Evolutionary conservation across 2,113 vertebrate genomes (phyloP).

Genomic region (Otis tarda): DNA sequence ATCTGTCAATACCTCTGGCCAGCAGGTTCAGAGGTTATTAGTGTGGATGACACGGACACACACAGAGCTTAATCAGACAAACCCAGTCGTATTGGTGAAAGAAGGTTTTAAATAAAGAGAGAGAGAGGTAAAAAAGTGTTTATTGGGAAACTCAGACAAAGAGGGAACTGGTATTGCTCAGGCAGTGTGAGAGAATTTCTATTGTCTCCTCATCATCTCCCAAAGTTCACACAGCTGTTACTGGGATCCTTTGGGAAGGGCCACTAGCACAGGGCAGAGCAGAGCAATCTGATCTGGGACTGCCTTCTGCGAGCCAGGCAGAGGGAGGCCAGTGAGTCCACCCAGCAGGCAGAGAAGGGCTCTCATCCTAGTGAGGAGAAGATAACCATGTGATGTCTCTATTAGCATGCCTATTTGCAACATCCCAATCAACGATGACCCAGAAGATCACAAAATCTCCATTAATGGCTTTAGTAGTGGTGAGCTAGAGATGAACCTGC

Average conservation of each 20-base stretch:
- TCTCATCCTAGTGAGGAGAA: not conserved
- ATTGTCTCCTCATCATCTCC: not conserved
- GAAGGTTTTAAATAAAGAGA: not conserved
- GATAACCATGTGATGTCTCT: not conserved
- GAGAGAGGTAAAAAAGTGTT: not conserved
- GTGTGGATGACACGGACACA: not conserved
- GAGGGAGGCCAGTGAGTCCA: not conserved
- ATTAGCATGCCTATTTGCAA: not conserved
- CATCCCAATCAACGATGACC: rapidly evolving
- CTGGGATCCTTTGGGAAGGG: not conserved
- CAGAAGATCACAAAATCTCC: not conserved
- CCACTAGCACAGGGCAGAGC: not conserved
- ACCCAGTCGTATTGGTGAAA: not conserved
- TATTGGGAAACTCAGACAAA: not conserved
- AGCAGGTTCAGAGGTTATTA: not conserved
- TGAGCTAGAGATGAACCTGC: not conserved
- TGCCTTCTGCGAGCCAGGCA: not conserved
- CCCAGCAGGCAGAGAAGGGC: not conserved
- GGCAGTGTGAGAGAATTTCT: not conserved
- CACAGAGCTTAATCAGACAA: not conserved
- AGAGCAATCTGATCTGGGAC: not conserved
- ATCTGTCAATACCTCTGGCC: not conserved
- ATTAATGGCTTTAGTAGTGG: not conserved
- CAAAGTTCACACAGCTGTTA: not conserved
- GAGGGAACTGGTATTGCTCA: not conserved